Evolutionary conservation across 2,888 invertebrate species (phyloP), one percentile per base, ranked within the genome.

Genomic region (Aelia acuminata): DNA sequence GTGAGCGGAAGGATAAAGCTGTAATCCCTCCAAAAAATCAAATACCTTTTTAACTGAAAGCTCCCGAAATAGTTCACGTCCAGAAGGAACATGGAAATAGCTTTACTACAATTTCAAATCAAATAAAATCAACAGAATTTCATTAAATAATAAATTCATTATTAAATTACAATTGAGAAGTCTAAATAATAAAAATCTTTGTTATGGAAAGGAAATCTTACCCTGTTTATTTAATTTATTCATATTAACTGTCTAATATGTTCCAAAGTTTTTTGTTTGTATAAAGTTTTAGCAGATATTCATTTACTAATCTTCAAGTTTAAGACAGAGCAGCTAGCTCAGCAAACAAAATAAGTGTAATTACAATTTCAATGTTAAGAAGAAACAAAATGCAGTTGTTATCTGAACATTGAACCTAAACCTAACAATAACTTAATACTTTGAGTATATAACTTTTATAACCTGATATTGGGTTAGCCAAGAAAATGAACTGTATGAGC

Each of bases 401-500:
- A 35, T 18, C 35, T 26, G 20, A 18, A 8, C 3, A 13, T 70
- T 35, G n/a, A n/a, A n/a, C n/a, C n/a, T n/a, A n/a, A n/a, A n/a
- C n/a, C n/a, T n/a, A n/a, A n/a, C n/a, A n/a, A n/a, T n/a, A n/a
- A n/a, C n/a, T n/a, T 1, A 18, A 70, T 35, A 70, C 1, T 35
- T 35, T n/a, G n/a, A n/a, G n/a, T 18, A 43, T 70, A 35, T 35
- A 70, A 70, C 35, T 35, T 15, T 70, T 70, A 70, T 70, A 70
- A 70, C 63, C 63, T 70, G 63, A 31, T 70, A 70, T 35, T 70
- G 31, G 31, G 63, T 70, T 70, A 70, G 63, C 4, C 63, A 70
- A 3, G 5, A 35, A 18, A 35, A 70, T 5, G 20, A 70, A 35
- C 13, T 70, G 18, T 18, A 7, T 18, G 7, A 70, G 7, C 18